Evolutionary conservation across 1,140 invertebrate genomes (phyloP).

Genomic region (Ceratina australensis): DNA sequence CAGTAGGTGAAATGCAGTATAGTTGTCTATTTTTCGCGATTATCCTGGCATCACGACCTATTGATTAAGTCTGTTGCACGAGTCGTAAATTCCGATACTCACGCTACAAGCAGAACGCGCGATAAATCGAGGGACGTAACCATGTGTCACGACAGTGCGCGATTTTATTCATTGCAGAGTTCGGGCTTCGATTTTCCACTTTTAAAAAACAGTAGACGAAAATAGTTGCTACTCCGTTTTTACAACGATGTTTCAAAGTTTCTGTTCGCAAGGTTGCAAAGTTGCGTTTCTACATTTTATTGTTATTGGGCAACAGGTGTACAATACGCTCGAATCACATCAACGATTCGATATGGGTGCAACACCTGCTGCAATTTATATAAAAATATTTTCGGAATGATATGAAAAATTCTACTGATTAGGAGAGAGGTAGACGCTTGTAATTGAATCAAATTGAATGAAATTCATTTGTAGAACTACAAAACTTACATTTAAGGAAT

Average conservation of each 20-base stretch:
- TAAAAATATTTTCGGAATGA: neutral
- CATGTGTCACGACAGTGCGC: neutral
- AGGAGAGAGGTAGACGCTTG: too few relatives aligned
- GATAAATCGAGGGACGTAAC: neutral
- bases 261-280: neutral
- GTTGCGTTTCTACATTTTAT: neutral
- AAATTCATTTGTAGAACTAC: too few relatives aligned
- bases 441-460: too few relatives aligned
- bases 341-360: neutral
- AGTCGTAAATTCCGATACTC: slow-evolving; percentile 16
- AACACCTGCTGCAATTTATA: too few relatives aligned
- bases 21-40: neutral
- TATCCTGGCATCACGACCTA: neutral
- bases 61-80: neutral
- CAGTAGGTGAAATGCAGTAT: too few relatives aligned
- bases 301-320: neutral
- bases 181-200: neutral
- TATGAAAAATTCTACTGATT: neutral
- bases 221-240: neutral
- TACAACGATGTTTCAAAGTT: neutral
- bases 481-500: too few relatives aligned
- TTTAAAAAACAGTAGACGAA: neutral
- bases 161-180: neutral
- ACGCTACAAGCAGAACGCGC: neutral
- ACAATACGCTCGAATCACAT: neutral